Evolutionary conservation across 2,797 vertebrate genomes (phyloP).

Genomic region (Bovichtus variegatus): DNA sequence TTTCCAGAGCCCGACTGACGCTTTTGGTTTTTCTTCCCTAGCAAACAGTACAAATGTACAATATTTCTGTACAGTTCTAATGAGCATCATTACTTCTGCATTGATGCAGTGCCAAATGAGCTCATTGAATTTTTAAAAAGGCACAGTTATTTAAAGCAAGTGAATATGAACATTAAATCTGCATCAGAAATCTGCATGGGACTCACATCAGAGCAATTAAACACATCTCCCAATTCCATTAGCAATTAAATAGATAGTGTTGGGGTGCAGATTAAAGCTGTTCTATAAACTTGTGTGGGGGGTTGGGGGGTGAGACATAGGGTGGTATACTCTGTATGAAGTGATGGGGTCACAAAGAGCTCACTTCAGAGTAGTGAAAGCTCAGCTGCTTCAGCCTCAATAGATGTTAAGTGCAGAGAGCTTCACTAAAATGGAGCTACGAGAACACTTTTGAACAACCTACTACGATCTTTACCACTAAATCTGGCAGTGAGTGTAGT

Average conservation of each 20-base stretch:
- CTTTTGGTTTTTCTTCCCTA: slow-evolving; percentile 44
- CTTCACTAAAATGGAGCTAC: slow-evolving; percentile 42
- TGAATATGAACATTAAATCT: slow-evolving; percentile 78
- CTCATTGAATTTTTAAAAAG: slow-evolving; percentile 78
- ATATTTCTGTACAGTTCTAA: slow-evolving; percentile 77
- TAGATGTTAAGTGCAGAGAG: slow-evolving; percentile 43
- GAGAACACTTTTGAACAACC: slow-evolving; percentile 39
- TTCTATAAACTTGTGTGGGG: slow-evolving; percentile 41
- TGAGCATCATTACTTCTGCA: slow-evolving; percentile 81
- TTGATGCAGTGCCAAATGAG: slow-evolving; percentile 78
- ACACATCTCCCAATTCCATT: slow-evolving; percentile 71
- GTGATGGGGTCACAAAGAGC: slow-evolving; percentile 45
- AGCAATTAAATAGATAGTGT: slow-evolving; percentile 68
- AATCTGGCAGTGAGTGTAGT: slow-evolving; percentile 21
- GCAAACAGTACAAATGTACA: slow-evolving; percentile 67
- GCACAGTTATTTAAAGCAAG: slow-evolving; percentile 82
- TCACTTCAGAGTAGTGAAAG: slow-evolving; percentile 36
- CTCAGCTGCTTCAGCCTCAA: slow-evolving; percentile 42
- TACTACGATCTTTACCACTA: slow-evolving; percentile 34
- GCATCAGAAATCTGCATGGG: slow-evolving; percentile 75
- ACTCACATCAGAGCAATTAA: slow-evolving; percentile 77
- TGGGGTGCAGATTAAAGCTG: slow-evolving; percentile 48
- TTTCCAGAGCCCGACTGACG: slow-evolving; percentile 33
- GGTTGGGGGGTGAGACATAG: background rate
- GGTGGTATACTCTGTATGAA: slow-evolving; percentile 30